Percentiles rank a stretch among this genome's conserved stretches.
Conservation (phyloP, 1,140 invertebrate genomes). For the Anastrepha ludens region DNA sequence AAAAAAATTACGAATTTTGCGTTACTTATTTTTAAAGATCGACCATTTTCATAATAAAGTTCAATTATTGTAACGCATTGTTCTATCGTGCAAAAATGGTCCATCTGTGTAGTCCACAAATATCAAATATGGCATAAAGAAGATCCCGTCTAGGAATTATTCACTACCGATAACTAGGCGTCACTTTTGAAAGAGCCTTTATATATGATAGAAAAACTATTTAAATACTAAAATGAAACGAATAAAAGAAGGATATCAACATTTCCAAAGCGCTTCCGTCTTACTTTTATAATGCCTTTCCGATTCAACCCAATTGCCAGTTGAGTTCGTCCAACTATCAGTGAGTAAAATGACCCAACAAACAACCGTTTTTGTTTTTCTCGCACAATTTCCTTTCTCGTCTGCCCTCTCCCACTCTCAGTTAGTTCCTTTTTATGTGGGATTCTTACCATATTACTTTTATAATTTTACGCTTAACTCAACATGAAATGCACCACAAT, state of each 20-base stretch:
- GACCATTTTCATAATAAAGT: too few species aligned
- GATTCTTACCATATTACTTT: neutral
- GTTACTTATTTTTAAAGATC: too few species aligned
- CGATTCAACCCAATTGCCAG: neutral
- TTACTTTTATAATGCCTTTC: neutral
- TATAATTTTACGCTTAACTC: constrained; percentile 45
- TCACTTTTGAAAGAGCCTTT: too few species aligned
- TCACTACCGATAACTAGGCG: too few species aligned
- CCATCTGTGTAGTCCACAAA: too few species aligned
- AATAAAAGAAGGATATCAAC: constrained; percentile 19
- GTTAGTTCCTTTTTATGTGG: neutral
- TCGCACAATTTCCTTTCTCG: neutral
- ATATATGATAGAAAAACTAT: too few species aligned
- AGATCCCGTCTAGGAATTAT: too few species aligned
- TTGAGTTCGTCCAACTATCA: neutral
- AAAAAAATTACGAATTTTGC: too few species aligned
- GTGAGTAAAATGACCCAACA: neutral
- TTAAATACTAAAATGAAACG: neutral
- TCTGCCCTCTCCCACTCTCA: neutral
- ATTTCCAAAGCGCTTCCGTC: neutral
- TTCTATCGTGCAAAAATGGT: too few species aligned
- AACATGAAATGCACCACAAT: constrained; percentile 36
- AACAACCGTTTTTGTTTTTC: neutral
- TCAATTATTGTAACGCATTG: too few species aligned
- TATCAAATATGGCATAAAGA: too few species aligned